Evolutionary conservation across 2,888 invertebrate genomes (phyloP), one percentile per base, ranked within the genome.

Genomic region (Lepidocyrtinus sp.): DNA sequence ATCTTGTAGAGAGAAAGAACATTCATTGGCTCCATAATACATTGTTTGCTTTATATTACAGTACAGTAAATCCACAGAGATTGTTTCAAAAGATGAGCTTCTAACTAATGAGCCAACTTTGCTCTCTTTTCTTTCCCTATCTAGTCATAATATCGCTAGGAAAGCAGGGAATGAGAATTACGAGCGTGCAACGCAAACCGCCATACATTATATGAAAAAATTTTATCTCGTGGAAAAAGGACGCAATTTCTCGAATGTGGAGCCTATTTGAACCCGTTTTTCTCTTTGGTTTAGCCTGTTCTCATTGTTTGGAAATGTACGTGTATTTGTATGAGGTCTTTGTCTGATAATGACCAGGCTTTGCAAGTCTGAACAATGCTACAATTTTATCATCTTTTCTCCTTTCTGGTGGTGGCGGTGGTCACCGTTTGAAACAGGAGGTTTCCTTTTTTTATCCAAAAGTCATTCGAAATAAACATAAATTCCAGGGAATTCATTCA

Each of bases 61-160:
- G 59, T 36, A 61, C 26, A 65, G 71, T 77, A 77, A 77, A 77
- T 77, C 77, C 71, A 63, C 36, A 55, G 71, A 77, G 77, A 77
- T 77, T 77, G 71, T 67, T 71, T 55, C 59, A 77, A 77, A 71
- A 71, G 71, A 77, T 77, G 77, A 77, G 71, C 70, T 65, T 77
- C 70, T 77, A 77, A 69, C 78, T 82, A 82, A 82, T 82, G 78
- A 82, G 82, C 82, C 78, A 82, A 82, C 82, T 78, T 82, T 71
- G 71, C 72, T 78, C 78, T 36, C 68, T 75, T 71, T 74, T 62
- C 74, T 69, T 68, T 81, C 69, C 63, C 27, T 79, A 17, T 21
- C n/a, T n/a, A n/a, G 61, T 27, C 15, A 55, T 36, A 36, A 36
- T 36, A 65, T 62, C 27, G 12, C 12, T 5, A 36, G 12, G 12